phyloP scores from a whole-genome alignment of 2,888 invertebrate genomes.

The Drosophila pseudotalamancana region DNA sequence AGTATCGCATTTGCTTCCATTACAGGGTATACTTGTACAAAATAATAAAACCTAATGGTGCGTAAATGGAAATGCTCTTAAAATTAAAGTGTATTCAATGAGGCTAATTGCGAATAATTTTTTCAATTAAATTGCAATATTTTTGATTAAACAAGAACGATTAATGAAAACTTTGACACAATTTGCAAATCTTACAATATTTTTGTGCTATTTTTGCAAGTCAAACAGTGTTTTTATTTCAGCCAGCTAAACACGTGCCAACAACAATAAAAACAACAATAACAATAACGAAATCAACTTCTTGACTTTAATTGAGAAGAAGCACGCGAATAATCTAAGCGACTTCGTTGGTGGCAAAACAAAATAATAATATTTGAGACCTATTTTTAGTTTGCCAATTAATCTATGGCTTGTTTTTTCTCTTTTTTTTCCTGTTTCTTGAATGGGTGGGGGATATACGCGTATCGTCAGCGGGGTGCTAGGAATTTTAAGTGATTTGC shows the following conservation, averaged over 20 bases:
- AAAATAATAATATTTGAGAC: not conserved
- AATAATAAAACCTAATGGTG: not conserved
- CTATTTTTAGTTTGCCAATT: slow-evolving; percentile 66
- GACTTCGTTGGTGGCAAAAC: not conserved
- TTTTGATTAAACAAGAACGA: not conserved
- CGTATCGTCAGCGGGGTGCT: slow-evolving; percentile 30
- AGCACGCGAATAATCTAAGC: slow-evolving; percentile 61
- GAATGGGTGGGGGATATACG: slow-evolving; percentile 12
- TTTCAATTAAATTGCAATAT: slow-evolving; percentile 37
- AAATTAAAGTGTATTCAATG: slow-evolving; percentile 3
- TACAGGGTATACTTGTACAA: not conserved
- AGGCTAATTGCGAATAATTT: slow-evolving; percentile 39
- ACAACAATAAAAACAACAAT: slow-evolving; percentile 13
- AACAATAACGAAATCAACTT: slow-evolving; percentile 36
- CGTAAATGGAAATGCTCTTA: not conserved
- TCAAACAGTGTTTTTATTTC: not conserved
- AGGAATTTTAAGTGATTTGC: slow-evolving; percentile 76
- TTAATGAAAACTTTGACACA: slow-evolving; percentile 12
- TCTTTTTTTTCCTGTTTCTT: not conserved
- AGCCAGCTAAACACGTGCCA: slow-evolving; percentile 33
- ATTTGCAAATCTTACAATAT: slow-evolving; percentile 15
- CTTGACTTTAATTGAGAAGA: slow-evolving; percentile 49
- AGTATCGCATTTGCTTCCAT: not conserved
- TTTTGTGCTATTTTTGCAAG: not conserved
- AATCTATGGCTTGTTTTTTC: slow-evolving; percentile 38